Conservation (phyloP, 2,113 vertebrate genomes). For the Neodontobutis hainanensis region DNA sequence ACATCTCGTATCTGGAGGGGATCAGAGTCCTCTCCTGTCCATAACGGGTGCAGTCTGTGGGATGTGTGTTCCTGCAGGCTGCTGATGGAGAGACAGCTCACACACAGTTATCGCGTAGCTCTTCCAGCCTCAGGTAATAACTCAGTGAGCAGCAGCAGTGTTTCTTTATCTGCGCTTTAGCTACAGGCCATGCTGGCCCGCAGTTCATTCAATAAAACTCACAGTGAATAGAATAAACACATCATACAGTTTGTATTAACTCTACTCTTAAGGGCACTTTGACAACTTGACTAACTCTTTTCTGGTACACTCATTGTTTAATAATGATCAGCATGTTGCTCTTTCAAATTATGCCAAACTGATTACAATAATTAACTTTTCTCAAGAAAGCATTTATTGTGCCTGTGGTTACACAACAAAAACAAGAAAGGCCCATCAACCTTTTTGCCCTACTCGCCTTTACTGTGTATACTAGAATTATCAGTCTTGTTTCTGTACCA, state of each 20-base stretch:
- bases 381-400: neutral
- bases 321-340: constrained; percentile 15
- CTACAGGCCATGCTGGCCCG: constrained; percentile 24
- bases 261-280: constrained; percentile 8
- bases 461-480: neutral
- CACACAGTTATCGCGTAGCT: constrained; percentile 36
- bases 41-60: constrained; percentile 1
- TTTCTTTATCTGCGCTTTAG: constrained; percentile 47
- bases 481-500: no score
- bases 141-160: constrained; percentile 28
- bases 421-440: neutral
- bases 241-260: constrained; percentile 23
- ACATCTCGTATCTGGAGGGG: neutral
- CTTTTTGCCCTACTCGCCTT: neutral
- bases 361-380: constrained; percentile 16
- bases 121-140: constrained; percentile 40
- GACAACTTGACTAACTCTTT: constrained; percentile 18
- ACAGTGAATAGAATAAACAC: constrained; percentile 30
- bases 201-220: constrained; percentile 43
- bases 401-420: neutral
- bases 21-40: neutral
- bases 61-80: constrained; percentile 9
- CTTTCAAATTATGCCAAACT: constrained; percentile 9
- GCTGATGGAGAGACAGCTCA: constrained; percentile 7
- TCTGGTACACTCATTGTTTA: constrained; percentile 29